A percentile compares a stretch with the other conserved stretches of the same genome.
These are phyloP conservation scores for Gallirallus australis DNA, from an alignment of 2,797 vertebrate species.

Conservation along the genomic window DNA sequence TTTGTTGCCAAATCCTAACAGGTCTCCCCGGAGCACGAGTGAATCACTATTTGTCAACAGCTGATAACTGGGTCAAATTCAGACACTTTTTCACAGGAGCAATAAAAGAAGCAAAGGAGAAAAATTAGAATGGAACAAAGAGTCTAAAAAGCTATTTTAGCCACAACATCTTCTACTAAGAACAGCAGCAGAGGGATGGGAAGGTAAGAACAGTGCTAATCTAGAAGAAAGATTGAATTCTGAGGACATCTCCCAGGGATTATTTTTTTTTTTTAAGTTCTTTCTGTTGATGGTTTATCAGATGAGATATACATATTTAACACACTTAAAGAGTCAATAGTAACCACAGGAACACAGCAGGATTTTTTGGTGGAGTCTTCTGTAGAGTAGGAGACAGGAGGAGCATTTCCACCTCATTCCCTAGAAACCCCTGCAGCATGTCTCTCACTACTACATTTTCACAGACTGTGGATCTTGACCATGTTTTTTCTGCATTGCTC, in stretches of 20 bases:
- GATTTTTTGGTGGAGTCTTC: background rate
- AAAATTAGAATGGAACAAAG: background rate
- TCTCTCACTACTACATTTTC: background rate
- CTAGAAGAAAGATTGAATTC: background rate
- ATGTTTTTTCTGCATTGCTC: background rate
- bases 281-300: background rate
- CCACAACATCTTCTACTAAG: background rate
- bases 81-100: background rate
- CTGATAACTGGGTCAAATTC: constrained; percentile 34
- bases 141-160: background rate
- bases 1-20: background rate
- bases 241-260: background rate
- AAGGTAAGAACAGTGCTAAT: background rate
- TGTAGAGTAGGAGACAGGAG: background rate
- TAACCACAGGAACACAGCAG: background rate
- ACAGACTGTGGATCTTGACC: background rate
- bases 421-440: background rate
- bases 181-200: background rate
- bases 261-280: background rate
- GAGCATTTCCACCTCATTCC: background rate
- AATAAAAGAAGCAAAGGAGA: background rate
- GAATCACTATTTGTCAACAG: constrained; percentile 16
- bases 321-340: background rate
- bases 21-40: background rate
- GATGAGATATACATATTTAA: background rate